Evolutionary conservation across 1,140 invertebrate species (phyloP).

Genomic region (Augochlora pura): DNA sequence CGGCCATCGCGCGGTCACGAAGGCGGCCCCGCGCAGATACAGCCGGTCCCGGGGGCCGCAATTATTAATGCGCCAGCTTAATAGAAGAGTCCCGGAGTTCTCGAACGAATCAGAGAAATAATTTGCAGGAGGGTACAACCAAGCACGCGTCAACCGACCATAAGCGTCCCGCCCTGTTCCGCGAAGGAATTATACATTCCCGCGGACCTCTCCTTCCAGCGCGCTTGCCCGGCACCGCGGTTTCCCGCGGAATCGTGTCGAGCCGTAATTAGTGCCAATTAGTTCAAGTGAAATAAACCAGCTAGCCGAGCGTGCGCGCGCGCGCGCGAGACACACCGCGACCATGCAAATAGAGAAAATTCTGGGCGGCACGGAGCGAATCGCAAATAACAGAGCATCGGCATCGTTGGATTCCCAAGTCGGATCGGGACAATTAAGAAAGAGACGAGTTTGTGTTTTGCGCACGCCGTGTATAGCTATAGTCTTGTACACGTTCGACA

Average conservation of each 20-base stretch:
- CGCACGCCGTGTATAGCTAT: too few relatives aligned
- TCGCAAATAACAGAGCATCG: conserved; percentile 47
- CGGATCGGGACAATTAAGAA: neutral
- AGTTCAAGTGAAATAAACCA: conserved; percentile 38
- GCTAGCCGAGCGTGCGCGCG: too few relatives aligned
- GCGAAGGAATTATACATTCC: neutral
- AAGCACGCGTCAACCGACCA: too few relatives aligned
- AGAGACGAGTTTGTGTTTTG: too few relatives aligned
- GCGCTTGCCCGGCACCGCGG: neutral
- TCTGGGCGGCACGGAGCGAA: conserved; percentile 31
- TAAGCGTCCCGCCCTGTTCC: neutral
- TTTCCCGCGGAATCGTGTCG: conserved; percentile 27
- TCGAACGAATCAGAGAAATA: too few relatives aligned
- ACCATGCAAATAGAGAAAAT: conserved; percentile 42
- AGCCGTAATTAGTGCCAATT: conserved; percentile 59
- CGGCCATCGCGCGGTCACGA: too few relatives aligned
- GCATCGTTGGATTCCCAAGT: neutral
- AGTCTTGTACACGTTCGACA: neutral
- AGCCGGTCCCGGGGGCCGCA: too few relatives aligned
- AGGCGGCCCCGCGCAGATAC: too few relatives aligned
- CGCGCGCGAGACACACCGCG: conserved; percentile 9
- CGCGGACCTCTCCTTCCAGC: conserved; percentile 21
- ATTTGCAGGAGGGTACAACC: too few relatives aligned
- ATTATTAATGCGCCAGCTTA: too few relatives aligned
- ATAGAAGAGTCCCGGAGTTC: too few relatives aligned